Percentiles rank a stretch among this genome's conserved stretches.
Conservation (phyloP, 2,888 invertebrate species). For the Odontothrips loti region DNA sequence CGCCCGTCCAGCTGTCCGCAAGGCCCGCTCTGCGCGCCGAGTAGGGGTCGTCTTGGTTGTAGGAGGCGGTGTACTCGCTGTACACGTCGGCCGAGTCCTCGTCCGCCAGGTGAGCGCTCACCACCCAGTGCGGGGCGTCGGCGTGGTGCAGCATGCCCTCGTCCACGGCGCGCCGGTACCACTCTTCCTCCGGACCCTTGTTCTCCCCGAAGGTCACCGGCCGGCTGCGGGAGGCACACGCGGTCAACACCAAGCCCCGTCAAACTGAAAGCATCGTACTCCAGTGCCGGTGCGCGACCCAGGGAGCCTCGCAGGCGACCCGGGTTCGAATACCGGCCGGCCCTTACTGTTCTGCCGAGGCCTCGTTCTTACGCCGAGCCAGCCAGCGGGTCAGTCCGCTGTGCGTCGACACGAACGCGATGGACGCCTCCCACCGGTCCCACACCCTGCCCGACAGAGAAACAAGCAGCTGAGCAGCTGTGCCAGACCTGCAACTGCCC, state of each 20-base stretch:
- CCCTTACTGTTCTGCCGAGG: too few relatives aligned
- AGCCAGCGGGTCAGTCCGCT: background rate
- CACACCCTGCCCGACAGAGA: background rate
- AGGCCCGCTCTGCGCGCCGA: background rate
- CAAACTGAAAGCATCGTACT: too few relatives aligned
- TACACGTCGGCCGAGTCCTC: background rate
- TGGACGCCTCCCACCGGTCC: background rate
- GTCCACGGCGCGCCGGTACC: background rate
- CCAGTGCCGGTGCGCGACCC: too few relatives aligned
- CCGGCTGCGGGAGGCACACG: background rate
- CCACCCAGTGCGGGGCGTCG: background rate
- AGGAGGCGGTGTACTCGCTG: slow-evolving; percentile 15
- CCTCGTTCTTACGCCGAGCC: background rate
- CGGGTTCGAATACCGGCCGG: too few relatives aligned
- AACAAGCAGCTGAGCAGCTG: background rate
- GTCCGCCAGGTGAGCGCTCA: background rate
- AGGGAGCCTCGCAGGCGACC: too few relatives aligned
- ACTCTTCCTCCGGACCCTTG: background rate
- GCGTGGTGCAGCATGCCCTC: background rate
- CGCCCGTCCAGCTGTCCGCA: background rate
- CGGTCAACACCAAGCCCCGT: too few relatives aligned
- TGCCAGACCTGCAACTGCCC: too few relatives aligned
- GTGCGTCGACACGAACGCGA: background rate
- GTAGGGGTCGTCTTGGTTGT: background rate
- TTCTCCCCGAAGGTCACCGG: too few relatives aligned